Percentiles rank a stretch among this genome's conserved stretches.
These are phyloP conservation scores for Ceratoteleas bidentatus DNA, from an alignment of 1,140 invertebrate genomes.

Conservation along the genomic window DNA sequence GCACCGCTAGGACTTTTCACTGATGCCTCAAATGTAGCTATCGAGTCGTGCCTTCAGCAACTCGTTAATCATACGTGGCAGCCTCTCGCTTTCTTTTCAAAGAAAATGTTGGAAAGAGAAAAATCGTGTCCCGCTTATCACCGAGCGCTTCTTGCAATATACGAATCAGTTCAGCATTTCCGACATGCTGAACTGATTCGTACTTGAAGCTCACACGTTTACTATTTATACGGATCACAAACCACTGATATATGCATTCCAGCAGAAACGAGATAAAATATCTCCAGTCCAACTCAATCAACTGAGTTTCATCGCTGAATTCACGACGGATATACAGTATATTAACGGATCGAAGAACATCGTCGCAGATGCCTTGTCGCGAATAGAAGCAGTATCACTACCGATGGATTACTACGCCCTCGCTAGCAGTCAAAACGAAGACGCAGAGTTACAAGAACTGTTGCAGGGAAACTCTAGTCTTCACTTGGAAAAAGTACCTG, in stretches of 20 bases:
- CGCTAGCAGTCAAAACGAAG: neutral
- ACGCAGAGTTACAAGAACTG: neutral
- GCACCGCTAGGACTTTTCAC: slow-evolving; percentile 37
- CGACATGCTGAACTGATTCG: no score
- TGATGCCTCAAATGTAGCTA: slow-evolving; percentile 71
- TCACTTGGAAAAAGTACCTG: neutral
- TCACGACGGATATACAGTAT: slow-evolving; percentile 7
- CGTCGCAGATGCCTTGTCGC: neutral
- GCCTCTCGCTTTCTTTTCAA: slow-evolving; percentile 31
- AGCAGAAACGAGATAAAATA: neutral
- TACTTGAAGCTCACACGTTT: neutral
- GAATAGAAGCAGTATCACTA: neutral
- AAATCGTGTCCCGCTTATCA: slow-evolving; percentile 72
- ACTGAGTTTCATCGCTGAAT: neutral
- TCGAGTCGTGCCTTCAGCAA: slow-evolving; percentile 24
- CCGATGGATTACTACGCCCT: neutral
- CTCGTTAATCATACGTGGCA: neutral
- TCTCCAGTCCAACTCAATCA: neutral
- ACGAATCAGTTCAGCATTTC: neutral
- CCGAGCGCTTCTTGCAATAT: slow-evolving; percentile 9
- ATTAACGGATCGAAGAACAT: neutral
- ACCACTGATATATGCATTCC: neutral
- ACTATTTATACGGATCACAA: slow-evolving; percentile 1
- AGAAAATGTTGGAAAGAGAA: slow-evolving; percentile 65
- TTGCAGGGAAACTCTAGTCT: neutral